These are phyloP conservation scores for Falco berigora DNA, from an alignment of 2,797 vertebrate genomes.

Conservation along the genomic window DNA sequence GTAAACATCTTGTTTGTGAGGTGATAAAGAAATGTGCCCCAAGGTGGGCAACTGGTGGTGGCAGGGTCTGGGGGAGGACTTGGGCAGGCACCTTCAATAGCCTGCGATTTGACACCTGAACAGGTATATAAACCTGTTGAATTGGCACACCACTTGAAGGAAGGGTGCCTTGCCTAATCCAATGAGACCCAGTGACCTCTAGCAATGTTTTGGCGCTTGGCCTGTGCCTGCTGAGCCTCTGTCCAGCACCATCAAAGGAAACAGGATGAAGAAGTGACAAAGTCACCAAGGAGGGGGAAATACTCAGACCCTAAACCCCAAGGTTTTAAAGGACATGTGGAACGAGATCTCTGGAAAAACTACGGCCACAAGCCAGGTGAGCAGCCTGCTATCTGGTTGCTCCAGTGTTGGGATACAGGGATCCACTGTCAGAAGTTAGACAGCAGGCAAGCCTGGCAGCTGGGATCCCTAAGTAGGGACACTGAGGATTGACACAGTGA, in stretches of 20 bases:
- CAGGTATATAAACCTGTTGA: not conserved
- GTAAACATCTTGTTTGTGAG: not conserved
- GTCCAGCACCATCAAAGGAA: not conserved
- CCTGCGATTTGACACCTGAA: not conserved
- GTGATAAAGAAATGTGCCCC: not conserved
- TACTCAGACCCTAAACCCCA: not conserved
- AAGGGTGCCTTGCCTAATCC: not conserved
- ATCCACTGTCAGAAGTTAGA: not conserved
- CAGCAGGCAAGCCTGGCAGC: not conserved
- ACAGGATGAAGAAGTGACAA: not conserved
- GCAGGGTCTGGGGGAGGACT: not conserved
- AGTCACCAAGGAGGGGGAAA: not conserved
- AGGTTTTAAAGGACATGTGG: not conserved
- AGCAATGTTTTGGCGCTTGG: not conserved
- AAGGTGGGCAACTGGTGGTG: accelerated
- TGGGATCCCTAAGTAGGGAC: not conserved
- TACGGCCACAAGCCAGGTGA: not conserved
- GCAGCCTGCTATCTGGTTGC: not conserved
- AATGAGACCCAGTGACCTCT: accelerated
- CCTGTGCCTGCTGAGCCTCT: not conserved
- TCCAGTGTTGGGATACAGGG: not conserved
- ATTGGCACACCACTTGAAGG: not conserved
- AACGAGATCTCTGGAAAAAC: not conserved
- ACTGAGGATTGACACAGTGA: not conserved
- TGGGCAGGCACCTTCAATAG: not conserved